A percentile compares a stretch with the other conserved stretches of the same genome.
Conservation (phyloP, 2,888 invertebrate species). For the Anoncus sp. region DNA sequence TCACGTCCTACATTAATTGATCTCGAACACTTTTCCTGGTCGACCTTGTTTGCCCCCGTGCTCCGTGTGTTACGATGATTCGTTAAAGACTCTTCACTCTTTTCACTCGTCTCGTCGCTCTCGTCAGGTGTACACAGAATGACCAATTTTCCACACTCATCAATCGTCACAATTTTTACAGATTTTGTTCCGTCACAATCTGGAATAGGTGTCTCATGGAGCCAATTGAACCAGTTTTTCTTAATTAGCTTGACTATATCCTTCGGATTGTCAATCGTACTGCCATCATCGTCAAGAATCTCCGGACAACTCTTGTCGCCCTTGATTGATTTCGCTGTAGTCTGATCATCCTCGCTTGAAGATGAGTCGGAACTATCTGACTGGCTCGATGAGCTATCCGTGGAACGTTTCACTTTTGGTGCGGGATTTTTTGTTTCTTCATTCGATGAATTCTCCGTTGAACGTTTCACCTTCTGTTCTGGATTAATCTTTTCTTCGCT, state of each 20-base stretch:
- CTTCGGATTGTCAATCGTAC: neutral
- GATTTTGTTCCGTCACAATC: constrained; percentile 12
- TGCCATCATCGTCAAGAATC: constrained; percentile 21
- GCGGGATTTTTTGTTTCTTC: neutral
- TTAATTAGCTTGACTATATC: constrained; percentile 15
- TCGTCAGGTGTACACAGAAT: constrained; percentile 5
- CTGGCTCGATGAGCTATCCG: constrained; percentile 17
- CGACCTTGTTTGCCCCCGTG: neutral
- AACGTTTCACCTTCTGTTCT: constrained; percentile 2
- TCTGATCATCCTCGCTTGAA: neutral
- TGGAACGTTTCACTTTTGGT: constrained; percentile 11
- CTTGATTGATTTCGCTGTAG: neutral
- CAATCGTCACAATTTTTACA: constrained; percentile 12
- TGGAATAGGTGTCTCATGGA: constrained; percentile 20
- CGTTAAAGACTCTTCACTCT: neutral
- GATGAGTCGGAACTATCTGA: constrained; percentile 13
- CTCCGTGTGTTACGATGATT: constrained; percentile 20
- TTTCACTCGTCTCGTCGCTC: neutral
- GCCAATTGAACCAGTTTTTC: constrained; percentile 10
- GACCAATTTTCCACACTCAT: constrained; percentile 35
- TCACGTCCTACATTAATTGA: neutral
- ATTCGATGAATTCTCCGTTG: neutral
- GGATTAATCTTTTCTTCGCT: constrained; percentile 13
- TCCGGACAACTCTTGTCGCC: neutral
- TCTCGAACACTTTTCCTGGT: neutral